Evolutionary conservation across 1,140 invertebrate species (phyloP).

Genomic region (Bombus confusus): DNA sequence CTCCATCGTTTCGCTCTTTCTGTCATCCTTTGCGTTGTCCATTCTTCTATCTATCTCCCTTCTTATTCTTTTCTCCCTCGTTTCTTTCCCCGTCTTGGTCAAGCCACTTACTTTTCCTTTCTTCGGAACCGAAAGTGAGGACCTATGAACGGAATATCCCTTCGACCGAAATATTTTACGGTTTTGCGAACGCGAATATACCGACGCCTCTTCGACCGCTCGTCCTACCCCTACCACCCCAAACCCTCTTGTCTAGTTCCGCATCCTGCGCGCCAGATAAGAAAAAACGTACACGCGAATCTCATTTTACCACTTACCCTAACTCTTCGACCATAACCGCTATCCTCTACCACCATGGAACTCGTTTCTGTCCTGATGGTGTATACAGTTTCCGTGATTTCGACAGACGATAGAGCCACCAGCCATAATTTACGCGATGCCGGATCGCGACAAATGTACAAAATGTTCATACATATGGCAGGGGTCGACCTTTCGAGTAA

Average conservation of each 20-base stretch:
- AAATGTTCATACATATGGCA: neutral
- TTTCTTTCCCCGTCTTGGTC: neutral
- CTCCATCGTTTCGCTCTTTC: neutral
- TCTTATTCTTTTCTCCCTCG: neutral
- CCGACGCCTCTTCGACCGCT: neutral
- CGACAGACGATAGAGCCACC: neutral
- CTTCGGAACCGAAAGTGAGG: conserved; percentile 39
- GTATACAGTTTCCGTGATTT: conserved; percentile 25
- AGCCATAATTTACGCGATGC: conserved; percentile 17
- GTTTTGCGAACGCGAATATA: conserved; percentile 29
- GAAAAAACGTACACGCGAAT: conserved; percentile 62
- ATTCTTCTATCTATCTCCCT: too few relatives aligned
- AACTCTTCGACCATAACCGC: neutral
- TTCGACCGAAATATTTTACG: conserved; percentile 58
- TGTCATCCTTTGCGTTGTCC: neutral
- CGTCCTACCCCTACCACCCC: neutral
- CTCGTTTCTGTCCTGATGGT: neutral
- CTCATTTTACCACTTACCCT: conserved; percentile 52
- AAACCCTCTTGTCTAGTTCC: conserved; percentile 8
- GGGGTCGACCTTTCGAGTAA: neutral
- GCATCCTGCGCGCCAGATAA: conserved; percentile 48
- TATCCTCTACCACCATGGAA: neutral
- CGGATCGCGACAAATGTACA: neutral
- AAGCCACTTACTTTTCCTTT: conserved; percentile 52
- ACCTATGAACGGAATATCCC: conserved; percentile 41